phyloP scores from a whole-genome alignment of 2,797 vertebrate species.

The Gallinago nigripennis region DNA sequence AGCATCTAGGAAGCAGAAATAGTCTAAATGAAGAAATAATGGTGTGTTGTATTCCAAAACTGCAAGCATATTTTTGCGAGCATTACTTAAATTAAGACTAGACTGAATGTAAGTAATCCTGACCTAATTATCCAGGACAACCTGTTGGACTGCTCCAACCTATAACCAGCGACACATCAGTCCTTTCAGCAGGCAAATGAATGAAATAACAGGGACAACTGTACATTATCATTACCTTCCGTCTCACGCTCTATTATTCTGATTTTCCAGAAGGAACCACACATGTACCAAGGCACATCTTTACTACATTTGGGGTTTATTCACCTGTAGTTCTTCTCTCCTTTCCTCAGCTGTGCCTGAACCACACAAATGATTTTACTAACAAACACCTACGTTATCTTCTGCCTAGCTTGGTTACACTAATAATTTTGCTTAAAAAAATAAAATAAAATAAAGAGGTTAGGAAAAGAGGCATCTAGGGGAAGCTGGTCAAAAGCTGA shows the following conservation, averaged over 20 bases:
- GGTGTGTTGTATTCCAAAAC: background rate
- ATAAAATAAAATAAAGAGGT: background rate
- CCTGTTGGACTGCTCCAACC: background rate
- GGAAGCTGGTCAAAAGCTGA: background rate
- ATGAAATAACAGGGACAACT: background rate
- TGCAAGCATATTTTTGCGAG: background rate
- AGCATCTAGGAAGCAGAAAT: background rate
- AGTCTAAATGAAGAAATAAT: background rate
- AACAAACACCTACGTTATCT: background rate
- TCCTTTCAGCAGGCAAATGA: background rate
- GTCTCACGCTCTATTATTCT: background rate
- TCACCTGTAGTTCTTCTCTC: background rate
- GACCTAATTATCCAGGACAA: background rate
- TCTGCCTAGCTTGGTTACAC: background rate
- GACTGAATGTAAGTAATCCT: background rate
- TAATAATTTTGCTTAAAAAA: background rate
- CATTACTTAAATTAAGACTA: background rate
- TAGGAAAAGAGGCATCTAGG: background rate
- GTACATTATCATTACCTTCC: background rate
- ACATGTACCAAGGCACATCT: accelerated
- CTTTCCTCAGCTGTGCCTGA: background rate
- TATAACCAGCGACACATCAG: background rate
- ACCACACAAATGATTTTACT: background rate
- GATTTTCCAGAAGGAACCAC: background rate
- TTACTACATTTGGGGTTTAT: background rate